Evolutionary conservation across 2,113 vertebrate species (phyloP).

Genomic region (Peromyscus leucopus): DNA sequence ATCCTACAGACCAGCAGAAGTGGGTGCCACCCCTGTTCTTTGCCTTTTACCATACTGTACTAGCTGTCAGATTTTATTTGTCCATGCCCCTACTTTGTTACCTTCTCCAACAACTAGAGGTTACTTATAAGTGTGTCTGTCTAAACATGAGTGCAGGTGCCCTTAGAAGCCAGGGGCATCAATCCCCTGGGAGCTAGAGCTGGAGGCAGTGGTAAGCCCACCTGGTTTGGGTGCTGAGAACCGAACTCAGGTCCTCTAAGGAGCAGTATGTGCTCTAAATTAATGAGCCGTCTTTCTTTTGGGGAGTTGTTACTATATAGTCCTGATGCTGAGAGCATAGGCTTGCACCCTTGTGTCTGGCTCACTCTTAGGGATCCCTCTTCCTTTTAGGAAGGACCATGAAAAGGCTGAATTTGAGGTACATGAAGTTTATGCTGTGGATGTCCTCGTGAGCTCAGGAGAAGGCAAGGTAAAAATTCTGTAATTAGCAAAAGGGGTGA

Average conservation of each 20-base stretch:
- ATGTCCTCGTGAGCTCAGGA: slow-evolving; percentile 97
- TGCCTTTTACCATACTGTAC: not conserved
- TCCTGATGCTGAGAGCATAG: not conserved
- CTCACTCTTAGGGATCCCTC: not conserved
- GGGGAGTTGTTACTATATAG: not conserved
- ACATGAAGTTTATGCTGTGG: slow-evolving; percentile 98
- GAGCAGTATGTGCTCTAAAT: not conserved
- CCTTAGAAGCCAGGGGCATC: not conserved
- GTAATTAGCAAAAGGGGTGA: too few species aligned
- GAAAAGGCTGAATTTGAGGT: slow-evolving; percentile 99
- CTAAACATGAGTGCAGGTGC: not conserved
- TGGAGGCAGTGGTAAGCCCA: not conserved
- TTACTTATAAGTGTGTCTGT: not conserved
- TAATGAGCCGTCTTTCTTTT: not conserved
- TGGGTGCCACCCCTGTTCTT: slow-evolving; percentile 80
- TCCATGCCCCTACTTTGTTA: not conserved
- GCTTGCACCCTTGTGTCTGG: not conserved
- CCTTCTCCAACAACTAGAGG: not conserved
- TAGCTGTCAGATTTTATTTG: not conserved
- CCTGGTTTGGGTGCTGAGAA: not conserved
- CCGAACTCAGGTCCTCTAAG: not conserved
- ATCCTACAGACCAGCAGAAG: slow-evolving; percentile 98
- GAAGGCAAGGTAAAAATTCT: slow-evolving; percentile 94
- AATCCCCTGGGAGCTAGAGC: not conserved
- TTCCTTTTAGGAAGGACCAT: slow-evolving; percentile 94